These are phyloP conservation scores for Hypomecis atomaria DNA, from an alignment of 2,888 invertebrate genomes.

Conservation along the genomic window DNA sequence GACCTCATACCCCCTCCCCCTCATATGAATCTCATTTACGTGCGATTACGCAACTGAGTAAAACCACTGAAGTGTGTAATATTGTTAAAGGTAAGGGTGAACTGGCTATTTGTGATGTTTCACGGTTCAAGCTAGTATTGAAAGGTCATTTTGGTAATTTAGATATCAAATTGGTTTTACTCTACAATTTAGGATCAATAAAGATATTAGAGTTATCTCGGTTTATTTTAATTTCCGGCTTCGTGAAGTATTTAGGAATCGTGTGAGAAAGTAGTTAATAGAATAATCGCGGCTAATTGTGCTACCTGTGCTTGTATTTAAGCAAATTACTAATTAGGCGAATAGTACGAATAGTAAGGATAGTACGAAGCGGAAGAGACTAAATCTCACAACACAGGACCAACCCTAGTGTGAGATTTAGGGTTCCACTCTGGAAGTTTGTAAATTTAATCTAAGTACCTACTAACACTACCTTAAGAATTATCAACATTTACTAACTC, in stretches of 20 bases:
- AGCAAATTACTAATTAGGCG: no score
- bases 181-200: not conserved
- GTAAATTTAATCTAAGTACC: no score
- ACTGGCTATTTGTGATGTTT: conserved; percentile 30
- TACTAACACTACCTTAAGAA: no score
- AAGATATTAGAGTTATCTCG: not conserved
- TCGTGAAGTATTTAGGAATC: not conserved
- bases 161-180: conserved; percentile 12
- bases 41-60: conserved; percentile 80
- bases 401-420: no score
- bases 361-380: no score
- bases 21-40: conserved; percentile 80
- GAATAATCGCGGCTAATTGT: not conserved
- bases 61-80: conserved; percentile 72
- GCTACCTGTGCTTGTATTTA: no score
- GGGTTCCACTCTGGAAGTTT: no score
- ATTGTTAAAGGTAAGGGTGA: conserved; percentile 65
- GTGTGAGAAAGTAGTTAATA: not conserved
- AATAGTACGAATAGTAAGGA: no score
- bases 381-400: no score
- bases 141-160: conserved; percentile 21
- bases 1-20: conserved; percentile 54
- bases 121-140: conserved; percentile 28
- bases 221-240: not conserved
- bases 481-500: no score